phyloP scores from a whole-genome alignment of 2,888 invertebrate species.

The Diaprepes abbreviatus region DNA sequence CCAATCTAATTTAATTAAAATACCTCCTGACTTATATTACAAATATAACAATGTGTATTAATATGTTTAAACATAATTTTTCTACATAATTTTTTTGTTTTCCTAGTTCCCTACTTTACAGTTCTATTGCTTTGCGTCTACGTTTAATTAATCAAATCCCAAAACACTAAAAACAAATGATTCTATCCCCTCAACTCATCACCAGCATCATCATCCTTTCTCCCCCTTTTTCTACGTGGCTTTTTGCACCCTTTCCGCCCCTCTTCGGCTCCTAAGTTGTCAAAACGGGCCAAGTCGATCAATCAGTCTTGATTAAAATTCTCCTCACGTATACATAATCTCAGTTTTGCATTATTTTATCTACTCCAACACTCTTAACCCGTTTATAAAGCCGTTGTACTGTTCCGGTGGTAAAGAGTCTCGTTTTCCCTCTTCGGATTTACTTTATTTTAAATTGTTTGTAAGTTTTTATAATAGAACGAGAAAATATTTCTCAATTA shows the following conservation, averaged over 20 bases:
- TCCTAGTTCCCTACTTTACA: conserved; percentile 14
- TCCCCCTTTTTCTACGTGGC: conserved; percentile 39
- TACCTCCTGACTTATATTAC: no score
- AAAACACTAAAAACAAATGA: conserved; percentile 51
- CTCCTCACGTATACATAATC: conserved; percentile 68
- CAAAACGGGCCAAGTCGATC: conserved; percentile 59
- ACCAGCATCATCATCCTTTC: conserved; percentile 43
- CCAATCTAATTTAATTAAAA: no score
- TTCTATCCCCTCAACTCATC: conserved; percentile 47
- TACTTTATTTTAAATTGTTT: no score
- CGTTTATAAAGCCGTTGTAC: conserved; percentile 44
- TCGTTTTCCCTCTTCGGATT: conserved; percentile 8
- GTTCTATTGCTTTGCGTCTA: conserved; percentile 13
- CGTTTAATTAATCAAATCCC: conserved; percentile 51
- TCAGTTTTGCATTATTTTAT: conserved; percentile 68
- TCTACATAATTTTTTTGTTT: background rate
- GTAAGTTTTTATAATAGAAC: no score
- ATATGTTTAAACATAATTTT: no score
- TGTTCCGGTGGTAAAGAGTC: conserved; percentile 21
- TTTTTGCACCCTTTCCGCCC: conserved; percentile 29
- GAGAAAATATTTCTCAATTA: no score
- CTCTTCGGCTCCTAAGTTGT: conserved; percentile 49
- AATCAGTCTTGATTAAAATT: conserved; percentile 65
- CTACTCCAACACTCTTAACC: conserved; percentile 63
- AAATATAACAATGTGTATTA: no score